Conservation (phyloP, 2,797 vertebrate species). For the Luscinia megarhynchos region DNA sequence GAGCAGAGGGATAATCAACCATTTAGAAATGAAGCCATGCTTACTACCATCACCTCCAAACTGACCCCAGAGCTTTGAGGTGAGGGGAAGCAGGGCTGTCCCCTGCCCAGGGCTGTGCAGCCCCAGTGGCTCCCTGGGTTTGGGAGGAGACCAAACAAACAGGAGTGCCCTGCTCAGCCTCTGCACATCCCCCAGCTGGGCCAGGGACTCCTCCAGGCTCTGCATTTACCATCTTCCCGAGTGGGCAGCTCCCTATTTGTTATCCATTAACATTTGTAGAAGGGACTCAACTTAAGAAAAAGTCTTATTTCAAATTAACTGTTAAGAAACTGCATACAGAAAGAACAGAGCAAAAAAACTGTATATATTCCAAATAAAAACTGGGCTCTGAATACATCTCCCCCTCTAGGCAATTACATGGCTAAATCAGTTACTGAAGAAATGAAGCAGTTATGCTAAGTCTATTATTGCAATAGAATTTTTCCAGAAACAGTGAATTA, state of each 20-base stretch:
- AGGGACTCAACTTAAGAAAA: neutral
- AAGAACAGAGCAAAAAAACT: neutral
- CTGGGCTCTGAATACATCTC: conserved; percentile 13
- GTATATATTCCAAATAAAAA: conserved; percentile 42
- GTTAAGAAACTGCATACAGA: conserved; percentile 10
- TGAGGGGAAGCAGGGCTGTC: neutral
- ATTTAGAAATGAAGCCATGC: neutral
- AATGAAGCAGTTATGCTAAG: conserved; percentile 39
- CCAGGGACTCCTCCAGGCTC: neutral
- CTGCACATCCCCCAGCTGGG: neutral
- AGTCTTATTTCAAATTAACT: neutral
- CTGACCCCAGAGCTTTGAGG: neutral
- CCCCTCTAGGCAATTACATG: conserved; percentile 50
- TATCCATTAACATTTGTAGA: neutral
- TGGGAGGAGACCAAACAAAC: too few species aligned
- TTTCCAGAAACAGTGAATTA: conserved; percentile 55
- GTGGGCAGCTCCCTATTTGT: neutral
- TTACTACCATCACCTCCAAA: neutral
- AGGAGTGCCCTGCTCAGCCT: too few species aligned
- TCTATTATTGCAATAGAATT: conserved; percentile 30
- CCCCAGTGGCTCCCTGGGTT: neutral
- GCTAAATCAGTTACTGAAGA: conserved; percentile 59
- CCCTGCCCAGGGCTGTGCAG: neutral
- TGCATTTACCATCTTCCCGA: neutral
- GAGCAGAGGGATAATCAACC: neutral